Conservation (phyloP, 2,113 vertebrate genomes). For the Astatotilapia flaviijosephi region DNA sequence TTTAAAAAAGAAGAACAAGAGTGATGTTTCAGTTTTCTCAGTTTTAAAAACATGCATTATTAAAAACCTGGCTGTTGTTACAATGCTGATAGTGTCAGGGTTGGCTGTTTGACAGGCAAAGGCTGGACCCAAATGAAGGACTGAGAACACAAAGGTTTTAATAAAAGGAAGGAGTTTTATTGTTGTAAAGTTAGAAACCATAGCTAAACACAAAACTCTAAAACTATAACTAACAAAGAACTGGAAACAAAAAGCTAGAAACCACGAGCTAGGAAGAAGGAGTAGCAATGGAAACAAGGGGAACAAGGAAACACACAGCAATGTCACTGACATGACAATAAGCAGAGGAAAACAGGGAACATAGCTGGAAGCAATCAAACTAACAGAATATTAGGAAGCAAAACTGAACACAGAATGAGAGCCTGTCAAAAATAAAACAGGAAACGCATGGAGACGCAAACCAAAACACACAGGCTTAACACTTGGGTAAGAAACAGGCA, state of each 20-base stretch:
- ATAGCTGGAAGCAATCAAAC: not conserved
- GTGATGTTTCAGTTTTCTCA: not conserved
- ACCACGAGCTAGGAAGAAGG: too few species aligned
- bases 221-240: too few species aligned
- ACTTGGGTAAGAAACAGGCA: too few species aligned
- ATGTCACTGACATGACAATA: not conserved
- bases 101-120: rapidly evolving
- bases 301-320: too few species aligned
- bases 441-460: not conserved
- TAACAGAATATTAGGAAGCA: rapidly evolving
- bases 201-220: not conserved
- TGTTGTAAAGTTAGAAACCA: not conserved
- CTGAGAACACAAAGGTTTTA: too few species aligned
- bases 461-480: too few species aligned
- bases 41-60: not conserved
- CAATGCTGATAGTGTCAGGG: not conserved
- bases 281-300: too few species aligned
- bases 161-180: not conserved
- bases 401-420: not conserved
- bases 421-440: not conserved
- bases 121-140: not conserved
- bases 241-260: too few species aligned
- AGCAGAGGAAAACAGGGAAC: not conserved
- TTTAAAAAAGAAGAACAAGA: rapidly evolving
- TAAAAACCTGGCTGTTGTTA: rapidly evolving